Evolutionary conservation across 1,140 invertebrate species (phyloP).

Genomic region (Drosophila paulistorum): DNA sequence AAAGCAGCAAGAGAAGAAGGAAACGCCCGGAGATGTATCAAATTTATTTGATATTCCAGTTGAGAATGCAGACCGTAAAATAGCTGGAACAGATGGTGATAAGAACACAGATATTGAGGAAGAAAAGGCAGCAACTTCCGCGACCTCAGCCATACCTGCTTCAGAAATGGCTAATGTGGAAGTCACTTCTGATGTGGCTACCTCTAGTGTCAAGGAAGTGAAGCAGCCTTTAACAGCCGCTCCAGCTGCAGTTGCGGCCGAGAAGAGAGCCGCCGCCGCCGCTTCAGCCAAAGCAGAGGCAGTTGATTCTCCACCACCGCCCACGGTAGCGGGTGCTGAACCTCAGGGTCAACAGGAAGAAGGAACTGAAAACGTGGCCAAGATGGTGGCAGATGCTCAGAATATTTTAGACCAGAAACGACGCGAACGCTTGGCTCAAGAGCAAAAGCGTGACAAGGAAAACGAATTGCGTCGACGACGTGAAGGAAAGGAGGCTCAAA

Average conservation of each 20-base stretch:
- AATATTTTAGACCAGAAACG: no score
- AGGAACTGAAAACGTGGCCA: no score
- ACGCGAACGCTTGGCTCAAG: background rate
- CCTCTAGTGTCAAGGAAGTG: constrained; percentile 21
- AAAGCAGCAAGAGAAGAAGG: constrained; percentile 65
- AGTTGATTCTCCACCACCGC: background rate
- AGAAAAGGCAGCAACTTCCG: background rate
- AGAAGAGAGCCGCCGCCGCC: constrained; percentile 20
- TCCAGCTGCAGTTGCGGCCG: constrained; percentile 30
- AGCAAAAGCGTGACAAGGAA: constrained; percentile 50
- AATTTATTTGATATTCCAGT: background rate
- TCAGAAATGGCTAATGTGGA: background rate
- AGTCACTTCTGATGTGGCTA: background rate
- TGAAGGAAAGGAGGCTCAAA: constrained; percentile 88
- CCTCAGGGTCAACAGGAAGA: no score
- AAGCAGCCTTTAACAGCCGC: background rate
- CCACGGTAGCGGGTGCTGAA: no score
- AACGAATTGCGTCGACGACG: constrained; percentile 89
- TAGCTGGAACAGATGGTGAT: constrained; percentile 39
- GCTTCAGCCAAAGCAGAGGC: constrained; percentile 7
- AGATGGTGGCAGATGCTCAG: no score
- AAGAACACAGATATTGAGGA: background rate
- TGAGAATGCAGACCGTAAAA: constrained; percentile 23
- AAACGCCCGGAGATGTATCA: constrained; percentile 35
- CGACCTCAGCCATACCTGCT: background rate